A percentile compares a stretch with the other conserved stretches of the same genome.
Conservation (phyloP, 2,113 vertebrate species). For the Phalacrocorax pelagicus region DNA sequence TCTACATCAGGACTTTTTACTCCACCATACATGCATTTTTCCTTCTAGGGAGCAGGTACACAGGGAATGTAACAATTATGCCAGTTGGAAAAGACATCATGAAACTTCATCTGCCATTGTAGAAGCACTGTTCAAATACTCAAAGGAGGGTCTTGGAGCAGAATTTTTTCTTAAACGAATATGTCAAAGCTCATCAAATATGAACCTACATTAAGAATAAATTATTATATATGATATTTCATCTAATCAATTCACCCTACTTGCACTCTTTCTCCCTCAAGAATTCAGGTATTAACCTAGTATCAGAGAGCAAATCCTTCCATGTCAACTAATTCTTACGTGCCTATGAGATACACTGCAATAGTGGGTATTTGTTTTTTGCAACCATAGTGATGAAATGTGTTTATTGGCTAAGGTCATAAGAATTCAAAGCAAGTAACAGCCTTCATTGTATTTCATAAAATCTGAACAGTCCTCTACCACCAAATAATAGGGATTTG, state of each 20-base stretch:
- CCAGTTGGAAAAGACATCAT: not conserved
- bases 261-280: not conserved
- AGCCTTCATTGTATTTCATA: constrained; percentile 36
- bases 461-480: constrained; percentile 9
- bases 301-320: constrained; percentile 12
- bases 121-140: not conserved
- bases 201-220: not conserved
- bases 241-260: not conserved
- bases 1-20: not conserved
- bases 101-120: not conserved
- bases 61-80: not conserved
- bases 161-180: not conserved
- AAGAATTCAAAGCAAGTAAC: constrained; percentile 34
- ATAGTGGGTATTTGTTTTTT: constrained; percentile 50
- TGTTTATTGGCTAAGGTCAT: constrained; percentile 39
- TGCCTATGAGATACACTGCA: not conserved
- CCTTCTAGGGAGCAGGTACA: not conserved
- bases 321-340: not conserved
- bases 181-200: not conserved
- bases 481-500: constrained; percentile 10
- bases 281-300: not conserved
- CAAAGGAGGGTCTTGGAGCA: not conserved
- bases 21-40: not conserved
- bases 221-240: not conserved
- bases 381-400: constrained; percentile 63